A percentile compares a stretch with the other conserved stretches of the same genome.
phyloP scores from a whole-genome alignment of 2,797 vertebrate species.

The Ctenopoma kingsleyae region DNA sequence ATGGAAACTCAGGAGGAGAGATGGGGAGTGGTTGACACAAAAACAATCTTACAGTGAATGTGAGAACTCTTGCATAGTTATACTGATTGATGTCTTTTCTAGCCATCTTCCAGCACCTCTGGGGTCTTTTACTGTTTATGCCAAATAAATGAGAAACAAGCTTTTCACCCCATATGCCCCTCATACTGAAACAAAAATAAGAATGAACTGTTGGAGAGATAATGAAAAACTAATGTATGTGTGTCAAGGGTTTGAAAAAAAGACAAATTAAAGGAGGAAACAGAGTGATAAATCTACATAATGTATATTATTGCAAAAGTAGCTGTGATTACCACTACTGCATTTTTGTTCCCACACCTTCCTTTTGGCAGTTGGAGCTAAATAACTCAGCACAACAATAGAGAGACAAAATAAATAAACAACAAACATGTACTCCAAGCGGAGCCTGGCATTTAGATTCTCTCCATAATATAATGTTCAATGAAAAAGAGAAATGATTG shows the following conservation, averaged over 20 bases:
- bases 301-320: conserved; percentile 27
- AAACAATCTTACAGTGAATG: conserved; percentile 38
- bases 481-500: conserved; percentile 23
- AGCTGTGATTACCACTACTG: conserved; percentile 24
- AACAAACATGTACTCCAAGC: conserved; percentile 20
- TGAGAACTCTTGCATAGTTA: conserved; percentile 37
- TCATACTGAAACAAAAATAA: conserved; percentile 7
- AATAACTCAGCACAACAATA: conserved; percentile 37
- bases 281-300: conserved; percentile 1
- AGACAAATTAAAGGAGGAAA: background rate
- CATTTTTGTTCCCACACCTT: conserved; percentile 7
- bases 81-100: conserved; percentile 47
- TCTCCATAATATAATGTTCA: conserved; percentile 26
- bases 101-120: conserved; percentile 18
- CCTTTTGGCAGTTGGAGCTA: conserved; percentile 27
- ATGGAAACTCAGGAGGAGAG: conserved; percentile 43
- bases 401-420: conserved; percentile 13
- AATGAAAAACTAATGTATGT: background rate
- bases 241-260: conserved; percentile 14
- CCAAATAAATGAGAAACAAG: conserved; percentile 22
- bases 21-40: conserved; percentile 38
- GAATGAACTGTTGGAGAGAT: conserved; percentile 3
- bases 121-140: conserved; percentile 29
- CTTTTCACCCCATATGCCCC: conserved; percentile 14
- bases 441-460: conserved; percentile 34